Base-by-base conservation (phyloP, 2,888 invertebrate genomes). In the Melanophora roralis region DNA sequence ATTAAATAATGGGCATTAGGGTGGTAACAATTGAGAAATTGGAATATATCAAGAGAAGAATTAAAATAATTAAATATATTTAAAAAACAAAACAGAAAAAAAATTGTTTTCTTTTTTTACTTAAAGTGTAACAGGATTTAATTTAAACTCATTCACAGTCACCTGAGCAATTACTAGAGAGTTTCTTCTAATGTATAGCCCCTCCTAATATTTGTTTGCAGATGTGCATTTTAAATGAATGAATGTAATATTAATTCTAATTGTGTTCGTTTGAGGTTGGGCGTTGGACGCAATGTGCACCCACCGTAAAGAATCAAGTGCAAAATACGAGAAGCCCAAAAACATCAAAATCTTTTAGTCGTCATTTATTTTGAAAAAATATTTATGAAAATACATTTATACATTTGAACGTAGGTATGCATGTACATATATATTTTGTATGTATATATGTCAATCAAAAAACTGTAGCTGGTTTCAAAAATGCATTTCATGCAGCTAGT, bases 261-360 rank as follows among this genome's bases (percentile, higher is more conserved):
- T n/a, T n/a, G n/a, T 45, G 76, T 67, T 45, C 21, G 16, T 21
- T 62, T 67, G 79, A 62, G 40, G 79, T 27, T 67, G 49, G 67
- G 59, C 80, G 76, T 80, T 80, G 72, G 76, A 71, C 76, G 76
- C 69, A 57, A 77, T 77, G 57, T 62, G 47, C 76, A 77, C 64
- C 76, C 76, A 71, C 76, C 76, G 49, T 77, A 49, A 64, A 77
- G 36, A 14, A 47, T 47, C 45, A 55, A 69, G 27, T 6, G 45
- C 12, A 57, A 16, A 64, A 49, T 21, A 71, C 57, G 64, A 77
- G 76, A 71, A 77, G 69, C 76, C 69, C 57, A 64, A 77, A 65
- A 77, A 64, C 75, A 64, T 64, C 71, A 75, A 60, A 60, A 68
- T 47, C 51, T 68, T 72, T 68, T 71, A n/a, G 32, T 60, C 47